Base-by-base conservation (phyloP, 2,888 invertebrate species). In the Mongoloraphidia duomilia region DNA sequence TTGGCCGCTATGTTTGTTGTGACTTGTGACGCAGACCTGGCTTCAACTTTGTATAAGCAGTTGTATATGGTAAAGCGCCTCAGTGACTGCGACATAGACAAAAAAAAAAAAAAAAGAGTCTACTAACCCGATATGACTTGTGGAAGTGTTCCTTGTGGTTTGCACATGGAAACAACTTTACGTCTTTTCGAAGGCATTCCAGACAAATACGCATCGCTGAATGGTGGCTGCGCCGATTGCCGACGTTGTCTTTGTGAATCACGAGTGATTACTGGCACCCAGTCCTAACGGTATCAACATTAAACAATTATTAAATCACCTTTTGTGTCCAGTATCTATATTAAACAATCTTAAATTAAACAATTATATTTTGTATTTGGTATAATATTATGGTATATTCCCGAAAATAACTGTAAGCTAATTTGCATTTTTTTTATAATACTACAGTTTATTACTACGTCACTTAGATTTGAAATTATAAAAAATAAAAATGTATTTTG, bases 181-280 rank as follows among this genome's bases (percentile, higher is more conserved):
- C 93, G 82, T 51, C 92, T 78, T 66, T 92, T 89, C 39, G 85
- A 81, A 11, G 95, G 90, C 82, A 94, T 84, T 10, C 90, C 89
- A 9, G 84, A 80, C 41, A 93, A 71, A 66, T 94, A 95, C 1
- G 89, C 90, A 69, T 94, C 93, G 62, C 93, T 93, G 65, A 84
- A 84, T 34, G 84, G 79, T 1, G 71, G 63, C 58, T 70, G 75
- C 6, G 68, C 56, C 56, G 63, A 65, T 59, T 79, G 77, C 44
- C 76, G 68, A 47, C 80, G 72, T 66, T 91, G 92, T 49, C 77
- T 70, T 58, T 80, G 77, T 44, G 82, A 74, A 66, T 95, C 94
- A 51, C 82, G 76, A 9, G 84, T 77, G 54, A 95, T 86, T 54
- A 92, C 83, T 9, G 92, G 90, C 52, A 91, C 82, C 94, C 93